Percentiles rank a stretch among this genome's conserved stretches.
Evolutionary conservation across 2,797 vertebrate genomes (phyloP).

Genomic region (Percopsis omiscomaycus): DNA sequence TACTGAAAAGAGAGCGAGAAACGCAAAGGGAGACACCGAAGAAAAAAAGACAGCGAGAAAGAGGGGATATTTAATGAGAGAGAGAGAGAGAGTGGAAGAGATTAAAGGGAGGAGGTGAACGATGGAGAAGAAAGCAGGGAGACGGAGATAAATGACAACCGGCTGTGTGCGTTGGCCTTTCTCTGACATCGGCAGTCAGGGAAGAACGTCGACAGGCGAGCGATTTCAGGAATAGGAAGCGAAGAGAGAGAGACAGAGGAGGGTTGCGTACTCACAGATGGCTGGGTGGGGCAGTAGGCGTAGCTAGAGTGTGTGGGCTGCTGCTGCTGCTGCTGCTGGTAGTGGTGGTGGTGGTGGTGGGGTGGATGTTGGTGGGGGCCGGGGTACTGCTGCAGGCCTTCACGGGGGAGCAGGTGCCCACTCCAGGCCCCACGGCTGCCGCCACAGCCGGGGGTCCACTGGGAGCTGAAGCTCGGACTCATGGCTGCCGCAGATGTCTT

Average conservation of each 20-base stretch:
- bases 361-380: not conserved
- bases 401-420: conserved; percentile 75
- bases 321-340: conserved; percentile 70
- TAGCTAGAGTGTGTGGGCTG: conserved; percentile 78
- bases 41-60: not conserved
- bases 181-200: conserved; percentile 28
- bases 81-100: not conserved
- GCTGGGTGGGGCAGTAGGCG: conserved; percentile 81
- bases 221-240: conserved; percentile 13
- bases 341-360: conserved; percentile 39
- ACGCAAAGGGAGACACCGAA: too few species aligned
- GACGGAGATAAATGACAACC: conserved; percentile 9
- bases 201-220: conserved; percentile 30
- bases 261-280: conserved; percentile 79
- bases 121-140: not conserved
- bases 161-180: conserved; percentile 25
- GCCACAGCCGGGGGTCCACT: conserved; percentile 72
- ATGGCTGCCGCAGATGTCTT: conserved; percentile 60
- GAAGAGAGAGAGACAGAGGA: conserved; percentile 2
- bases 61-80: not conserved
- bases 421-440: conserved; percentile 76
- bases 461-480: conserved; percentile 81
- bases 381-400: conserved; percentile 68
- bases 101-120: not conserved
- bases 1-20: conserved; percentile 14